Percentiles rank a stretch among this genome's conserved stretches.
These are phyloP conservation scores for Zaprionus inermis DNA, from an alignment of 1,140 invertebrate genomes.

Conservation along the genomic window DNA sequence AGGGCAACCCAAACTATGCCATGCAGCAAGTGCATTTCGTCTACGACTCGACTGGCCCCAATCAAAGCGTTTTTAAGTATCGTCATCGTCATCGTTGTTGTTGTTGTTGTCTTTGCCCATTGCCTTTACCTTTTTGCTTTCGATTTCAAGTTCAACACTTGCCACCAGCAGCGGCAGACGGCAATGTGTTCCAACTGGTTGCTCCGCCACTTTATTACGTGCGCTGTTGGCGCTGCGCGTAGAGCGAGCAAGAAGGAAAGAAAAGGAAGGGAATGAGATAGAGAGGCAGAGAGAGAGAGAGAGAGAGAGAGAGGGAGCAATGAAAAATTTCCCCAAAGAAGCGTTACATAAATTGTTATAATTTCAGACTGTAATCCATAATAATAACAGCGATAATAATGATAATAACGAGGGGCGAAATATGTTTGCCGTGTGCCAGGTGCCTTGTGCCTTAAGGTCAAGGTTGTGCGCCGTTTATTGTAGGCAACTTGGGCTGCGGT, in stretches of 20 bases:
- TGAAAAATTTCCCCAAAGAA: slow-evolving; percentile 74
- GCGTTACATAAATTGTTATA: slow-evolving; percentile 81
- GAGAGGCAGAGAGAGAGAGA: background rate
- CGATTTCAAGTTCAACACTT: slow-evolving; percentile 81
- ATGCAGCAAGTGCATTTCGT: slow-evolving; percentile 3
- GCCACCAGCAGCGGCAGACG: slow-evolving; percentile 37
- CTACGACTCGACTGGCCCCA: slow-evolving; percentile 11
- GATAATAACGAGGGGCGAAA: slow-evolving; percentile 32
- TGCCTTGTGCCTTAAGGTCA: slow-evolving; percentile 75
- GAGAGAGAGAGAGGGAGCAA: slow-evolving; percentile 6
- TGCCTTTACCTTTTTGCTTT: slow-evolving; percentile 54
- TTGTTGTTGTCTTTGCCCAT: slow-evolving; percentile 22
- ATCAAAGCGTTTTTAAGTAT: slow-evolving; percentile 36
- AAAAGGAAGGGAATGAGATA: background rate
- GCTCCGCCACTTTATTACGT: slow-evolving; percentile 74
- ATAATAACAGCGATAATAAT: slow-evolving; percentile 49
- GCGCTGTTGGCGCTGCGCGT: slow-evolving; percentile 48
- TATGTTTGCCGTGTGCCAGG: slow-evolving; percentile 30
- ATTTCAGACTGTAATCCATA: slow-evolving; percentile 72
- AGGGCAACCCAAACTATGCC: background rate
- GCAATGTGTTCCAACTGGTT: slow-evolving; percentile 77
- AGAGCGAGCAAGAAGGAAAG: background rate
- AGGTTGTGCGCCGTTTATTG: slow-evolving; percentile 74
- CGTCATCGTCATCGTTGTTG: slow-evolving; percentile 37
- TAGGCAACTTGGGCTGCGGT: slow-evolving; percentile 62